phyloP scores from a whole-genome alignment of 2,888 invertebrate genomes.

The Tetranychus truncatus region DNA sequence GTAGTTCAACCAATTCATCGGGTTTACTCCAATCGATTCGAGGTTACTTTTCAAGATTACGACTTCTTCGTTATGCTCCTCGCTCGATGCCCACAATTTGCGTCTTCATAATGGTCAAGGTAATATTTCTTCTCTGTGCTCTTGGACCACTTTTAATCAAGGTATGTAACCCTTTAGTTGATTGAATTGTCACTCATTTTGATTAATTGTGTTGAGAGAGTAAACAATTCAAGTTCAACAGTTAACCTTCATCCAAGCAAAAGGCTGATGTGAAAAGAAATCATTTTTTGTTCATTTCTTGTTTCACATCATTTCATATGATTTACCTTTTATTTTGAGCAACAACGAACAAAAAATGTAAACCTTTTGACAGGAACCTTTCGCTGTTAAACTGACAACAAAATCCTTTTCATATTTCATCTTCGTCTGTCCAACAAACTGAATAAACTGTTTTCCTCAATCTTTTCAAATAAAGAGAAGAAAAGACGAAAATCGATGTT shows the following conservation, averaged over 20 bases:
- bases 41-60: background rate
- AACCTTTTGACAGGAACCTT: too few species aligned
- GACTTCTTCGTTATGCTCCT: background rate
- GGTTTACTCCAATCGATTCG: background rate
- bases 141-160: slow-evolving; percentile 12
- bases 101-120: slow-evolving; percentile 14
- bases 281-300: too few species aligned
- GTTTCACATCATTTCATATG: too few species aligned
- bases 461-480: background rate
- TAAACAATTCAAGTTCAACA: background rate
- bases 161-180: background rate
- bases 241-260: too few species aligned
- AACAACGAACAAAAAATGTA: too few species aligned
- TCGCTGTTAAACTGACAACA: too few species aligned
- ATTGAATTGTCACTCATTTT: background rate
- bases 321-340: too few species aligned
- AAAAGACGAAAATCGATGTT: slow-evolving; percentile 19
- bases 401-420: too few species aligned
- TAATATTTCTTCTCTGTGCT: slow-evolving; percentile 17
- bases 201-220: background rate
- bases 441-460: background rate
- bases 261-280: too few species aligned
- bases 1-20: background rate
- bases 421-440: too few species aligned
- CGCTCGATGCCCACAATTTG: slow-evolving; percentile 12